These are phyloP conservation scores for Arvicola amphibius DNA, from an alignment of 2,797 vertebrate genomes.

Conservation along the genomic window DNA sequence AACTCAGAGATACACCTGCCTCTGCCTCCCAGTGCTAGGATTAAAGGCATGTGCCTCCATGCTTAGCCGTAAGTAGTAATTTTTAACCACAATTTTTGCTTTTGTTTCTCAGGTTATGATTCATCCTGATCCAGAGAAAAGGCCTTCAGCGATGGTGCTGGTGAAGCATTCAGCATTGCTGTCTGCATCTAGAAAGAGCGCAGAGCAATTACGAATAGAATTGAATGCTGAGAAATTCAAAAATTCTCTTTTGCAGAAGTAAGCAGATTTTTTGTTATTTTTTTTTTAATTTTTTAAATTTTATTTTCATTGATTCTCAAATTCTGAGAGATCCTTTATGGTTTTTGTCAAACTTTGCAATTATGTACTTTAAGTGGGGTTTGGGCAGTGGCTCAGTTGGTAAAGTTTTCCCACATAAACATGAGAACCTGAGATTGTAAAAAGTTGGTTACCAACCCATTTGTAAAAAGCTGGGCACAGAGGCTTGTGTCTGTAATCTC, in stretches of 20 bases:
- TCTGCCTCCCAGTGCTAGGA: neutral
- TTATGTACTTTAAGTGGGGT: neutral
- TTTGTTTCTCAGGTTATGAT: conserved; percentile 93
- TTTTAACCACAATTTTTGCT: conserved; percentile 38
- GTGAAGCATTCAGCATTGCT: conserved; percentile 94
- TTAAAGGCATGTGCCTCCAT: neutral
- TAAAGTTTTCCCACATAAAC: neutral
- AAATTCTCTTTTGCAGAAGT: conserved; percentile 98
- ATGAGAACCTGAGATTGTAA: neutral
- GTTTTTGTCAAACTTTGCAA: conserved; percentile 58
- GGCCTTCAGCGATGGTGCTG: conserved; percentile 94
- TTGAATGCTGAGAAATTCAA: conserved; percentile 98
- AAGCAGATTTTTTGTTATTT: conserved; percentile 75
- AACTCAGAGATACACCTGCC: neutral
- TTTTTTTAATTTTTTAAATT: neutral
- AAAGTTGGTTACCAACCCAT: neutral
- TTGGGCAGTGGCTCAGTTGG: neutral
- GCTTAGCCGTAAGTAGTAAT: neutral
- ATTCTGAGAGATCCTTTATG: conserved; percentile 26
- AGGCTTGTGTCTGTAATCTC: neutral
- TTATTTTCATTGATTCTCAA: conserved; percentile 7
- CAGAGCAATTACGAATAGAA: conserved; percentile 97
- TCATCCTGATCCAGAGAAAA: conserved; percentile 92
- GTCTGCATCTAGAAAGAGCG: conserved; percentile 95
- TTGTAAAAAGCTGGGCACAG: neutral